Evolutionary conservation across 2,797 vertebrate genomes (phyloP).

Genomic region (Zenarchopterus dispar): DNA sequence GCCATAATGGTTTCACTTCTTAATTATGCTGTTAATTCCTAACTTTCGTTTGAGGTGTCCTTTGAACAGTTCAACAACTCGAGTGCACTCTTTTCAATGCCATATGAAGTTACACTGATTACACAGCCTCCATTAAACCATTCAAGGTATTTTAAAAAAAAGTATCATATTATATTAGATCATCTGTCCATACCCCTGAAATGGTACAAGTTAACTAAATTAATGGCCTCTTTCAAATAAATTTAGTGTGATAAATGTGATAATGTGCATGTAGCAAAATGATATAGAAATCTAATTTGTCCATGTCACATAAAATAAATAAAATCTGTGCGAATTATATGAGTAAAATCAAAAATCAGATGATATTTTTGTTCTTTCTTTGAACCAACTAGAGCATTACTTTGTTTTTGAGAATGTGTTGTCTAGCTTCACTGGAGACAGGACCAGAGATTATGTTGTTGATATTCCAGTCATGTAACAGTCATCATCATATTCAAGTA

Average conservation of each 20-base stretch:
- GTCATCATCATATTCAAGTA: conserved; percentile 88
- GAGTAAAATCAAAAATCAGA: conserved; percentile 50
- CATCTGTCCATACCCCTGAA: too few relatives aligned
- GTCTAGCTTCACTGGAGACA: conserved; percentile 67
- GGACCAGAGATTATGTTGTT: conserved; percentile 73
- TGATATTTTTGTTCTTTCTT: conserved; percentile 59
- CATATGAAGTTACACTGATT: not conserved
- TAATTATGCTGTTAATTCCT: conserved; percentile 85
- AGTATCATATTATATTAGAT: not conserved
- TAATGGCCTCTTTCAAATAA: conserved; percentile 34
- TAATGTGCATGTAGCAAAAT: conserved; percentile 17
- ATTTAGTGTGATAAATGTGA: conserved; percentile 10
- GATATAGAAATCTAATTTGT: conserved; percentile 29
- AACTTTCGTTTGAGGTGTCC: conserved; percentile 76
- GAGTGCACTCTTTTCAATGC: conserved; percentile 26
- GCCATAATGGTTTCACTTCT: conserved; percentile 81
- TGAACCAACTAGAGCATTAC: conserved; percentile 50
- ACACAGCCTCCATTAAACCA: too few relatives aligned
- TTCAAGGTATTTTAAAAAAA: conserved; percentile 2
- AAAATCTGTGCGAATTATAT: conserved; percentile 31
- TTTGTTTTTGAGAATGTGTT: conserved; percentile 67
- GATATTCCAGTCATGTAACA: conserved; percentile 85
- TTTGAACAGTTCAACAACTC: conserved; percentile 66
- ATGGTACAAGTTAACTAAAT: not conserved
- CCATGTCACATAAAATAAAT: conserved; percentile 30